These are phyloP conservation scores for Lasioglossum marginatum DNA, from an alignment of 2,888 invertebrate species.

Conservation along the genomic window DNA sequence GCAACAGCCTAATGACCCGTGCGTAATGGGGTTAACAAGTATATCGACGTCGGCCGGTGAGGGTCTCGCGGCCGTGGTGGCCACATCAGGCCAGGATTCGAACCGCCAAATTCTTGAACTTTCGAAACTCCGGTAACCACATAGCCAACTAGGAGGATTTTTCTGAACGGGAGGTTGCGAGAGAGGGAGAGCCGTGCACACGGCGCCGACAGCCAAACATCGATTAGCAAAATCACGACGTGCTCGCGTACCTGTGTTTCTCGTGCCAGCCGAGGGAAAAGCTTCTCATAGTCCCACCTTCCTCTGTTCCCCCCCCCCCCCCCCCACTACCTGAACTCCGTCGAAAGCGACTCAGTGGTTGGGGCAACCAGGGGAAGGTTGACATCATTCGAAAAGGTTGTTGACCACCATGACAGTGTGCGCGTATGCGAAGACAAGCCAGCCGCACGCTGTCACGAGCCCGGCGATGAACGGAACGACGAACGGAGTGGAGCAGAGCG, in stretches of 20 bases:
- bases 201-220: constrained; percentile 10
- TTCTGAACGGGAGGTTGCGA: background rate
- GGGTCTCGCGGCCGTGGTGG: background rate
- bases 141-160: background rate
- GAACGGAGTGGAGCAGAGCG: background rate
- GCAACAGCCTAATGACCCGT: background rate
- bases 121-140: constrained; percentile 19
- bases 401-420: constrained; percentile 45
- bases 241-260: background rate
- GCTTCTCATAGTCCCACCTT: background rate
- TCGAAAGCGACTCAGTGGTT: constrained; percentile 3
- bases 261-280: constrained; percentile 7
- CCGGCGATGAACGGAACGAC: constrained; percentile 14
- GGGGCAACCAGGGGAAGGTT: background rate
- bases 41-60: background rate
- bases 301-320: background rate
- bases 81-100: background rate
- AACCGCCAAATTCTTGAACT: constrained; percentile 23
- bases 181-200: background rate
- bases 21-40: background rate
- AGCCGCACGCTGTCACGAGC: constrained; percentile 35
- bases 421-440: constrained; percentile 33
- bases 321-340: background rate
- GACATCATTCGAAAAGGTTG: constrained; percentile 54
- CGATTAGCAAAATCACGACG: constrained; percentile 32